Conservation (phyloP, 1,140 invertebrate species). For the Plodia interpunctella region DNA sequence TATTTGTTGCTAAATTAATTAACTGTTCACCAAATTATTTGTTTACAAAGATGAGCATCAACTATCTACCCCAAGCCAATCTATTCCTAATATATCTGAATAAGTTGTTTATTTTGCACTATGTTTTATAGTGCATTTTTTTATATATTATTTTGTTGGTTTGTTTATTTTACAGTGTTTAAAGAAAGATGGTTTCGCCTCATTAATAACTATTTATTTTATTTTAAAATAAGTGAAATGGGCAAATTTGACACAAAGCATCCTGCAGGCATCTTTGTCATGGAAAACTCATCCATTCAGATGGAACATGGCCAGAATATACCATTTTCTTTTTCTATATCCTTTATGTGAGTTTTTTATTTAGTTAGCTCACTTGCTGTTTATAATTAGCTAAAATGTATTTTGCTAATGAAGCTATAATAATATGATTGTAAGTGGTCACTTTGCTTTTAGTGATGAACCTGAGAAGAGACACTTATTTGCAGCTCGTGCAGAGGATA, state of each 20-base stretch:
- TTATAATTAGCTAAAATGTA: not conserved
- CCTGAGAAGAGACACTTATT: slow-evolving; percentile 82
- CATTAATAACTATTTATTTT: slow-evolving; percentile 83
- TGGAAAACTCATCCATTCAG: slow-evolving; percentile 83
- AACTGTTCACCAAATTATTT: too few relatives aligned
- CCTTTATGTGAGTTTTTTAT: slow-evolving; percentile 72
- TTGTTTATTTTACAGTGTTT: slow-evolving; percentile 71
- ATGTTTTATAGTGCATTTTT: too few relatives aligned
- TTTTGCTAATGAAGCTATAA: not conserved
- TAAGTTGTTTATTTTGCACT: not conserved
- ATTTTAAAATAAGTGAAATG: slow-evolving; percentile 83
- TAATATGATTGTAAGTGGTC: not conserved
- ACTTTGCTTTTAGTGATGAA: slow-evolving; percentile 74
- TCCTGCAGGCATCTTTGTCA: slow-evolving; percentile 81
- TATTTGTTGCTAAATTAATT: too few relatives aligned
- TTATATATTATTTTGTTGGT: not conserved
- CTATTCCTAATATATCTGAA: too few relatives aligned
- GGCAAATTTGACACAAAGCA: slow-evolving; percentile 81
- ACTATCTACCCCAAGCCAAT: too few relatives aligned
- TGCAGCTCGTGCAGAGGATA: slow-evolving; percentile 80
- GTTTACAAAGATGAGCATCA: too few relatives aligned
- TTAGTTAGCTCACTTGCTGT: not conserved
- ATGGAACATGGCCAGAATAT: slow-evolving; percentile 79
- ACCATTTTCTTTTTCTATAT: slow-evolving; percentile 83
- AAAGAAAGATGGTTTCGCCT: slow-evolving; percentile 86